phyloP scores from a whole-genome alignment of 35 echinoderm and acorn worm genomes.

The Lytechinus variegatus region DNA sequence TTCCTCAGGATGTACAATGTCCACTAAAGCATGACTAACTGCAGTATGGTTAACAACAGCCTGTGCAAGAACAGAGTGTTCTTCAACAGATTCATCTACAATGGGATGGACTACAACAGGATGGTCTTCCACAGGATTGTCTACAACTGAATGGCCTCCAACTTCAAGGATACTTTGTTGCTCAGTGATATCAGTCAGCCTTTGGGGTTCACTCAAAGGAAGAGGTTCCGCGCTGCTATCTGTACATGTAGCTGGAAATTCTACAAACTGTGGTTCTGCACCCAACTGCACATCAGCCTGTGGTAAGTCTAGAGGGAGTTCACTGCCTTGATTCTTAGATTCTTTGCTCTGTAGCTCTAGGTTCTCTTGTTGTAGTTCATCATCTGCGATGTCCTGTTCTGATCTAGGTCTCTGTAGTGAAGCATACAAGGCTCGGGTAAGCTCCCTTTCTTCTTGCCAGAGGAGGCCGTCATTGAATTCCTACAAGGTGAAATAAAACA shows the following conservation, averaged over 20 bases:
- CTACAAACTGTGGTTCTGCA: not conserved
- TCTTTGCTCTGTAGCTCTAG: not conserved
- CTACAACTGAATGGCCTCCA: not conserved
- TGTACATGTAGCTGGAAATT: not conserved
- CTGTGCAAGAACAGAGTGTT: not conserved
- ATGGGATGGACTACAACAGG: not conserved
- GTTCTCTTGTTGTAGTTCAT: not conserved
- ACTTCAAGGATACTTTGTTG: not conserved
- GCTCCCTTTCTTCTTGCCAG: slow-evolving; percentile 88
- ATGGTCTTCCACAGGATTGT: not conserved
- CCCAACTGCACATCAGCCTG: not conserved
- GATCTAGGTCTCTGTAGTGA: slow-evolving; percentile 65
- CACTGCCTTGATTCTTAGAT: not conserved
- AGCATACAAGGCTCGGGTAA: slow-evolving; percentile 77
- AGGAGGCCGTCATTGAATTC: slow-evolving; percentile 86
- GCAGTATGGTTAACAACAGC: not conserved
- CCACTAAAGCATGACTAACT: not conserved
- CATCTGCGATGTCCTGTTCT: slow-evolving; percentile 20
- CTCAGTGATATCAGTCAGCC: not conserved
- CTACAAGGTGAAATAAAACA: slow-evolving; percentile 59
- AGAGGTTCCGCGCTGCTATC: not conserved
- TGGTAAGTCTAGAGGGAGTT: not conserved
- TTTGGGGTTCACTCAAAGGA: not conserved
- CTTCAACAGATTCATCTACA: not conserved
- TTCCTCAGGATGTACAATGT: not conserved